These are phyloP conservation scores for Polypedilum pembai DNA, from an alignment of 1,140 invertebrate genomes.

Conservation along the genomic window DNA sequence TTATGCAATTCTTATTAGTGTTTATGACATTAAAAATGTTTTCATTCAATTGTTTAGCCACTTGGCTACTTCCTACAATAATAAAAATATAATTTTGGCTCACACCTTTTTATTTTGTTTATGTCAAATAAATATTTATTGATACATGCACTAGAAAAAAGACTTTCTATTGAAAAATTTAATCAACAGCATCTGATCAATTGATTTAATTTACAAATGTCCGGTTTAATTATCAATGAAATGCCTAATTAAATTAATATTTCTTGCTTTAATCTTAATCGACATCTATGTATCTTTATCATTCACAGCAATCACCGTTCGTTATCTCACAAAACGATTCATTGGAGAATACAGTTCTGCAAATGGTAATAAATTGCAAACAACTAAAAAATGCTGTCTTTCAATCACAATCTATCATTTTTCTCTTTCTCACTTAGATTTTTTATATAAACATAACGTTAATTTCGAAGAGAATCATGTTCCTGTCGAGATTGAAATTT, in stretches of 20 bases:
- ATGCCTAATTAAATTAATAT: background rate
- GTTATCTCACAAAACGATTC: slow-evolving; percentile 29
- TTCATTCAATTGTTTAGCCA: no score
- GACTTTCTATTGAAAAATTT: background rate
- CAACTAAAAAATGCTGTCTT: background rate
- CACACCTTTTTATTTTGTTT: background rate
- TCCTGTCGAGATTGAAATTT: slow-evolving; percentile 61
- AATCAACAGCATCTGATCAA: background rate
- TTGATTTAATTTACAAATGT: background rate
- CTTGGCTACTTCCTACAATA: no score
- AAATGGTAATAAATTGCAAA: background rate
- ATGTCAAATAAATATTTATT: background rate
- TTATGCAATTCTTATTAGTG: no score
- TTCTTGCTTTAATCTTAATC: background rate
- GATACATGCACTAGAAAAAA: background rate
- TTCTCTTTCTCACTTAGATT: slow-evolving; percentile 59
- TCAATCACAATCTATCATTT: slow-evolving; percentile 28
- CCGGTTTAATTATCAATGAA: background rate
- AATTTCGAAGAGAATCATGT: slow-evolving; percentile 69
- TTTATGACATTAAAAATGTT: no score
- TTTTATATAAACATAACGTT: slow-evolving; percentile 68
- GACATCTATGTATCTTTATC: background rate
- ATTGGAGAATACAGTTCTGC: slow-evolving; percentile 29
- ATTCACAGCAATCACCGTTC: slow-evolving; percentile 28
- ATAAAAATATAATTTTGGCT: no score